Percentiles rank a stretch among this genome's conserved stretches.
Evolutionary conservation across 2,113 vertebrate species (phyloP).

Genomic region (Lagopus muta): DNA sequence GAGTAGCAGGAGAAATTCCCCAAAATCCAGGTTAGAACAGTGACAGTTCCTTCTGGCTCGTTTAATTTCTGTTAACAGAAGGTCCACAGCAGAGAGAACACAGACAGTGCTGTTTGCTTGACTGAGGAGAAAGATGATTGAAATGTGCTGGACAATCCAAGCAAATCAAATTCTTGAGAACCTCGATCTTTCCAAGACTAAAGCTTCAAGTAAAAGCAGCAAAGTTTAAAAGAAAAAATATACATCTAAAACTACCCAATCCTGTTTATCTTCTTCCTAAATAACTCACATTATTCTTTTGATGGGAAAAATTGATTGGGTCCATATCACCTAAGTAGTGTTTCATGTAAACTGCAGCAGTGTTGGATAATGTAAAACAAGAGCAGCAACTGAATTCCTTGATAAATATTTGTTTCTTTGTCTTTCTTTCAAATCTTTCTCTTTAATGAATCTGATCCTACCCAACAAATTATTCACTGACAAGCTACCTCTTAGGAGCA

Average conservation of each 20-base stretch:
- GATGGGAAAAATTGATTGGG: not conserved
- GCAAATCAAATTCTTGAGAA: not conserved
- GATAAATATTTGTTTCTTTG: not conserved
- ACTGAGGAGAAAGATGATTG: not conserved
- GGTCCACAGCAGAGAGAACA: not conserved
- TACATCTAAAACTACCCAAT: not conserved
- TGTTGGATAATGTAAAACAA: not conserved
- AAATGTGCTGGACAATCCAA: not conserved
- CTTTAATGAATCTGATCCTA: not conserved
- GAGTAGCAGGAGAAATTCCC: not conserved
- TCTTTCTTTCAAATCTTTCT: not conserved
- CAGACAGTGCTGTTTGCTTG: not conserved
- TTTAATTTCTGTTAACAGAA: constrained; percentile 1
- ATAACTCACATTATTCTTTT: not conserved
- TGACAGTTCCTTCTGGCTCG: not conserved
- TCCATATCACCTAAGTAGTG: not conserved
- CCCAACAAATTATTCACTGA: not conserved
- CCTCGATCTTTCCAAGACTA: not conserved
- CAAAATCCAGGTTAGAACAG: not conserved
- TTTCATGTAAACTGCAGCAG: not conserved
- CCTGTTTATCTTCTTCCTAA: not conserved
- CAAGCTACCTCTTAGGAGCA: not conserved
- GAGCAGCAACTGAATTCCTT: not conserved
- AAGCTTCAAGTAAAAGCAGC: not conserved
- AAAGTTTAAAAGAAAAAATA: not conserved